Percentiles rank a stretch among this genome's conserved stretches.
phyloP scores from a whole-genome alignment of 2,888 invertebrate species.

The Aproaerema taeniolella region DNA sequence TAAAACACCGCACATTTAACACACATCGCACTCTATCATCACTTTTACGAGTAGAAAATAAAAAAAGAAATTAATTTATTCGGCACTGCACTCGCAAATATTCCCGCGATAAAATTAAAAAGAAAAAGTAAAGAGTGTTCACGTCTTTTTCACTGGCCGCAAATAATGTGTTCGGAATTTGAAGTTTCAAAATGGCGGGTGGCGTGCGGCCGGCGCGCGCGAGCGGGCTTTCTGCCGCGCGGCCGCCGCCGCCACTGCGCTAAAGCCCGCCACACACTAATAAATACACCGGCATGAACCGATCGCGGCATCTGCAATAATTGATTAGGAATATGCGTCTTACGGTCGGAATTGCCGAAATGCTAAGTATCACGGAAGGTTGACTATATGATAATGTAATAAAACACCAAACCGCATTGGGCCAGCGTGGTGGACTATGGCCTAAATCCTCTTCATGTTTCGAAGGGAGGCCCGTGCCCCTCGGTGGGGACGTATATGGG shows the following conservation, averaged over 20 bases:
- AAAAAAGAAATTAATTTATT: constrained; percentile 13
- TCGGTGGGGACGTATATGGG: too few relatives aligned
- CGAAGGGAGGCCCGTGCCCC: too few relatives aligned
- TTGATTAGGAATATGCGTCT: background rate
- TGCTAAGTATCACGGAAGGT: too few relatives aligned
- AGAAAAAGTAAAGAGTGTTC: background rate
- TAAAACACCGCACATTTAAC: too few relatives aligned
- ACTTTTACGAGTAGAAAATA: background rate
- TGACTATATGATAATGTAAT: too few relatives aligned
- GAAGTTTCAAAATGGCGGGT: constrained; percentile 6
- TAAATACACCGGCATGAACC: background rate
- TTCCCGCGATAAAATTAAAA: background rate
- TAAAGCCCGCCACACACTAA: background rate
- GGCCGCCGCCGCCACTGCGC: constrained; percentile 6
- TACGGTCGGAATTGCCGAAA: too few relatives aligned
- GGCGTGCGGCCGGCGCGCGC: constrained; percentile 15
- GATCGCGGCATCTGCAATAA: background rate
- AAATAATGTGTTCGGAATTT: constrained; percentile 12
- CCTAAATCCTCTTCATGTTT: too few relatives aligned
- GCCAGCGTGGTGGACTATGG: too few relatives aligned
- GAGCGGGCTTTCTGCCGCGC: constrained; percentile 20
- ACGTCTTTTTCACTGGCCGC: constrained; percentile 9
- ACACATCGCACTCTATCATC: too few relatives aligned
- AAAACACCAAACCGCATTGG: too few relatives aligned
- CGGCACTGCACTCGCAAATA: background rate